Percentiles rank a stretch among this genome's conserved stretches.
phyloP scores from a whole-genome alignment of 2,888 invertebrate genomes.

The Lepidonotus clava region DNA sequence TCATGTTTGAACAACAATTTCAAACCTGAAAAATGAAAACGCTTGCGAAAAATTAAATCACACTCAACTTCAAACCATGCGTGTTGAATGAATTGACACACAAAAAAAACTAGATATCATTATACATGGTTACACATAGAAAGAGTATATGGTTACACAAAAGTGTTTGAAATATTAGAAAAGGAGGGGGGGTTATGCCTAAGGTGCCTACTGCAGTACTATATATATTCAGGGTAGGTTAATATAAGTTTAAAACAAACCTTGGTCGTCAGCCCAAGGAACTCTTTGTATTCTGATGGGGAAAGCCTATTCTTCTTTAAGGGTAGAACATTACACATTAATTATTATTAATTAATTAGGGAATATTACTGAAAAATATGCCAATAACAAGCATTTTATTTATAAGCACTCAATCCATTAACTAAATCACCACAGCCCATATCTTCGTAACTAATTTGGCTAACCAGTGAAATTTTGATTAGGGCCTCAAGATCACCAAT shows the following conservation, averaged over 20 bases:
- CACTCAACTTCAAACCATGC: not conserved
- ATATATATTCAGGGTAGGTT: constrained; percentile 18
- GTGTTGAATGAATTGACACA: not conserved
- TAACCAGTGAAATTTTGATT: too few species aligned
- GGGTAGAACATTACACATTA: constrained; percentile 9
- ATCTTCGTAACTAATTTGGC: too few species aligned
- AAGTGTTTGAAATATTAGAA: constrained; percentile 45
- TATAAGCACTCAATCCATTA: too few species aligned
- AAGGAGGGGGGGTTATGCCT: too few species aligned
- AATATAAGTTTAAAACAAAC: constrained; percentile 43
- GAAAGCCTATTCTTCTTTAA: constrained; percentile 48
- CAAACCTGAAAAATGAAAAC: not conserved
- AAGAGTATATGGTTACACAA: not conserved
- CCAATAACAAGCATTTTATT: too few species aligned
- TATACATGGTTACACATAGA: too few species aligned
- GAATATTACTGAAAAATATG: too few species aligned
- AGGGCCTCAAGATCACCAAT: too few species aligned
- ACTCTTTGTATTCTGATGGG: constrained; percentile 48
- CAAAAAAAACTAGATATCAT: too few species aligned
- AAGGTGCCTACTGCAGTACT: constrained; percentile 38
- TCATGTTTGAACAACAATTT: not conserved
- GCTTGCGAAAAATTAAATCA: not conserved
- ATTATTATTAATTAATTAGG: too few species aligned
- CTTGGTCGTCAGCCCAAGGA: constrained; percentile 38
- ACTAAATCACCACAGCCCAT: too few species aligned